Evolutionary conservation across 1,140 invertebrate genomes (phyloP), one percentile per base, ranked within the genome.

Genomic region (Himalopsyche phryganea): DNA sequence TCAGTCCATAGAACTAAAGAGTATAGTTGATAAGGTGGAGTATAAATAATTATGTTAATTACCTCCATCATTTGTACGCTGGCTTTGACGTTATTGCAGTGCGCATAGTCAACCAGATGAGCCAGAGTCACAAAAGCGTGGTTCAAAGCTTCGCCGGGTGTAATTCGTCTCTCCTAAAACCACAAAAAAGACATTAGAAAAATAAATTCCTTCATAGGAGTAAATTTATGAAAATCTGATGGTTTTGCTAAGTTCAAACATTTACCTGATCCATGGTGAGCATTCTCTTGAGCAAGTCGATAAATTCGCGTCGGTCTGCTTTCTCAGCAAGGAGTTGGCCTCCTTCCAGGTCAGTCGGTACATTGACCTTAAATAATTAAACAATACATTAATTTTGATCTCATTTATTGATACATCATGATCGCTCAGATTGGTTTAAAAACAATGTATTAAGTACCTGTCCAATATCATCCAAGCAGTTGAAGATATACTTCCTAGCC

Each of bases 401-500:
- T 28, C 23, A 28, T 28, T 28, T 28, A 5, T 28, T 28, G 23
- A 28, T 28, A 9, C n/a, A 28, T 28, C 23, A 28, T 28, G 23
- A n/a, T n/a, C 9, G 23, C 3, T 28, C 3, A 28, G 23, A 28
- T 28, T 28, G 23, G 9, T 28, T 28, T 28, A 28, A 40, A 40
- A 17, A 11, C 38, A 40, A 17, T 6, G 15, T 17, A 6, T 11
- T 35, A n/a, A 35, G n/a, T 52, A 64, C 75, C 70, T 90, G 94
- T 59, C 92, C 95, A 74, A 99, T 99, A 75, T 99, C 98, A 70
- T 99, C 98, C 44, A 99, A 80, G 76, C 95, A 98, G 76, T 99
- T 99, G 78, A 99, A 99, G 66, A 99, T 98, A 77, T 99, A 99
- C 76, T 99, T 99, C 68, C 98, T 81, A 0, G 96, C 97, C 80